A percentile compares a stretch with the other conserved stretches of the same genome.
These are phyloP conservation scores for Mormyrus lacerda DNA, from an alignment of 2,113 vertebrate genomes.

Conservation along the genomic window DNA sequence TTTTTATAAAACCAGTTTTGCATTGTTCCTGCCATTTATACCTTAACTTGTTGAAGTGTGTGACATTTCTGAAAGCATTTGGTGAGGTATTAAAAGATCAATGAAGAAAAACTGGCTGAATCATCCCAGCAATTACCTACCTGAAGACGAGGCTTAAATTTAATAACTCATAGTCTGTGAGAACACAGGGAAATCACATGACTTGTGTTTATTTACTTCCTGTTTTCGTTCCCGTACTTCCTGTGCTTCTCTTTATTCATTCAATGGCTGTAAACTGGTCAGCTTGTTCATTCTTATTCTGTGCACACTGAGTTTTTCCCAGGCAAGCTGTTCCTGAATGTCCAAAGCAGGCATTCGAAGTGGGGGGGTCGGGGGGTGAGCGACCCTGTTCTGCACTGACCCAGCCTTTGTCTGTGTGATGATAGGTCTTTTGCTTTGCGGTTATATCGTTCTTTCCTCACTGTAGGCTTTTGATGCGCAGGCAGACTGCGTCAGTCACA, in stretches of 20 bases:
- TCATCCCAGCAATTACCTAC: neutral
- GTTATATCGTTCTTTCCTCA: neutral
- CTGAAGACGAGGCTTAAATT: neutral
- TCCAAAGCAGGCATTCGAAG: constrained; percentile 4
- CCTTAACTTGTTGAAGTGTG: neutral
- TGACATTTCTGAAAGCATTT: neutral
- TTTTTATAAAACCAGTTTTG: neutral
- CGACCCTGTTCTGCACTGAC: neutral
- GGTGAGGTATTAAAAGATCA: neutral
- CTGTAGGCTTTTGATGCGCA: neutral
- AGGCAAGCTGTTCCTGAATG: constrained; percentile 8
- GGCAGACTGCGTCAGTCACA: neutral
- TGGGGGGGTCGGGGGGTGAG: constrained; percentile 1
- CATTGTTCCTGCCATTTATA: neutral
- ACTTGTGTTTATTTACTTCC: neutral
- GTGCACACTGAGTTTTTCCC: neutral
- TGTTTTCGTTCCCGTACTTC: neutral
- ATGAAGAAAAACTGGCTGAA: neutral
- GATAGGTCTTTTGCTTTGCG: neutral
- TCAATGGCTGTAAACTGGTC: neutral
- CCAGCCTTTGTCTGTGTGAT: neutral
- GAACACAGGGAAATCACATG: neutral
- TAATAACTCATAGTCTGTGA: neutral
- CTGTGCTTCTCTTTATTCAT: neutral
- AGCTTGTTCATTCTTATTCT: neutral